Conservation (phyloP, 2,113 vertebrate species). For the Oreochromis spilurus region DNA sequence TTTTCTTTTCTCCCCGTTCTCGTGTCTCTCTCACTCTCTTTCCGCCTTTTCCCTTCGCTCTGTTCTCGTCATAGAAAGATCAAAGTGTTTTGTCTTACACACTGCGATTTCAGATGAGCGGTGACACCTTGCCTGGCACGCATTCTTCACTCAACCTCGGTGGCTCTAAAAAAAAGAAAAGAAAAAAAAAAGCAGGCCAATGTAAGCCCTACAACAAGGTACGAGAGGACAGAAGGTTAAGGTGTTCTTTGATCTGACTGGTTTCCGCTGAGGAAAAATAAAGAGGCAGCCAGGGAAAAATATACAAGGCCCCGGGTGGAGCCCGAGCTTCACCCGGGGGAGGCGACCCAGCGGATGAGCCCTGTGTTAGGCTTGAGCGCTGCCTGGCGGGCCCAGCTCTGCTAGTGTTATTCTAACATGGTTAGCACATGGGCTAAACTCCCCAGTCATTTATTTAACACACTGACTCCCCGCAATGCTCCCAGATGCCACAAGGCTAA, state of each 20-base stretch:
- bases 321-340: conserved; percentile 66
- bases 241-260: conserved; percentile 72
- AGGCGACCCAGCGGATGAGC: conserved; percentile 57
- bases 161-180: conserved; percentile 16
- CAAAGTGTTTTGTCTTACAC: conserved; percentile 1
- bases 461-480: conserved; percentile 67
- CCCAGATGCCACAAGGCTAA: conserved; percentile 58
- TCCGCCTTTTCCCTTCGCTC: neutral
- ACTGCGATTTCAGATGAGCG: conserved; percentile 47
- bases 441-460: conserved; percentile 83
- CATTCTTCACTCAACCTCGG: conserved; percentile 53
- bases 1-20: neutral
- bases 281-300: conserved; percentile 85
- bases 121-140: conserved; percentile 36
- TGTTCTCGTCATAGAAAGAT: conserved; percentile 11
- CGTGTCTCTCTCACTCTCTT: neutral
- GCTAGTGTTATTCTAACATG: conserved; percentile 86
- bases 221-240: conserved; percentile 29
- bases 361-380: conserved; percentile 62
- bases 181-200: neutral
- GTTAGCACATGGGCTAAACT: conserved; percentile 86
- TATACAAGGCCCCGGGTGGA: conserved; percentile 71
- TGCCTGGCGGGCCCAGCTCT: conserved; percentile 39
- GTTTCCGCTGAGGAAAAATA: conserved; percentile 81
- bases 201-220: conserved; percentile 6